phyloP scores from a whole-genome alignment of 1,140 invertebrate species.

The Drosophila bocki region DNA sequence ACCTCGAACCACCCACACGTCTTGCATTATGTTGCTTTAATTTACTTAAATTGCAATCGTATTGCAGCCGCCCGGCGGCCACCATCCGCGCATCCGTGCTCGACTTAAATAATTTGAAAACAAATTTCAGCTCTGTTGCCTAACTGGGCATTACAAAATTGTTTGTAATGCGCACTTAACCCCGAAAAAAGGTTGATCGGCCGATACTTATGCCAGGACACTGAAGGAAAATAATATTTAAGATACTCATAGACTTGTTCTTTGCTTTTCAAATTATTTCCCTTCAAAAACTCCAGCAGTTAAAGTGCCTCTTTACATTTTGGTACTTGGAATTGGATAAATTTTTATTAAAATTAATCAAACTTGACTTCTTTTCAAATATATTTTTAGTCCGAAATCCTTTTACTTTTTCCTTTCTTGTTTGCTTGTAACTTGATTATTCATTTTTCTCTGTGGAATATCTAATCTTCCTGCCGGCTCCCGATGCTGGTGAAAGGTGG shows the following conservation, averaged over 20 bases:
- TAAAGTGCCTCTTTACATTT: neutral
- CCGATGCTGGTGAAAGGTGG: conserved; percentile 67
- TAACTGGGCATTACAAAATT: conserved; percentile 79
- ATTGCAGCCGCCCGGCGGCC: conserved; percentile 33
- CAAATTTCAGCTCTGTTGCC: conserved; percentile 77
- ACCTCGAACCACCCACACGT: conserved; percentile 74
- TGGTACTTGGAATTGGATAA: too few species aligned
- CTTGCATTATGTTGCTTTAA: conserved; percentile 79
- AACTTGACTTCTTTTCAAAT: too few species aligned
- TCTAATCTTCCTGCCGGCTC: conserved; percentile 31
- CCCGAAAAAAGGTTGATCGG: conserved; percentile 52
- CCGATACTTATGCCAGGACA: conserved; percentile 1
- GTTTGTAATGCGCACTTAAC: conserved; percentile 78
- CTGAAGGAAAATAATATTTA: neutral
- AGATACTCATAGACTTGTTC: neutral
- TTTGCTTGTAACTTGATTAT: neutral
- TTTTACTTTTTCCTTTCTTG: too few species aligned
- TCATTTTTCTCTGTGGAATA: conserved; percentile 9
- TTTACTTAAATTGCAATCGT: conserved; percentile 71
- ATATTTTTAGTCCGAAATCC: too few species aligned
- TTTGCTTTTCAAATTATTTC: neutral
- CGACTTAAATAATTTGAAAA: conserved; percentile 83
- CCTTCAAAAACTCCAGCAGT: neutral
- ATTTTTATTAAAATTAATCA: too few species aligned
- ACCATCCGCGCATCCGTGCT: conserved; percentile 53